A percentile compares a stretch with the other conserved stretches of the same genome.
Evolutionary conservation across 2,797 vertebrate species (phyloP).

Genomic region (Onychomys leucogaster): DNA sequence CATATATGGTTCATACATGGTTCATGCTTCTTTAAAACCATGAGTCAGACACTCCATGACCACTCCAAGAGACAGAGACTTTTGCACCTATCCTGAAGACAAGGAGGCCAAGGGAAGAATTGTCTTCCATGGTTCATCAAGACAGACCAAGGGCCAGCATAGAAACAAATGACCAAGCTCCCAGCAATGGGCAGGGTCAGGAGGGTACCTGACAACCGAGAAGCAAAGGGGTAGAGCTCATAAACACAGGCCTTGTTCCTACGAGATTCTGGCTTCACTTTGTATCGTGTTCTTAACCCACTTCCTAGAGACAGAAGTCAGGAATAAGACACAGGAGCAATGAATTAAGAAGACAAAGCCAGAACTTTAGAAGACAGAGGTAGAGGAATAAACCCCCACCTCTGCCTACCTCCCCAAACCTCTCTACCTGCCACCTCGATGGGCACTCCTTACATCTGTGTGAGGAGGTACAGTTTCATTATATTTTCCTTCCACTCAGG

Average conservation of each 20-base stretch:
- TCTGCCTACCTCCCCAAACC: slow-evolving; percentile 77
- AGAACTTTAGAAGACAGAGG: slow-evolving; percentile 68
- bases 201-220: neutral
- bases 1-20: no score
- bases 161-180: neutral
- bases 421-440: slow-evolving; percentile 81
- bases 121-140: fast-evolving
- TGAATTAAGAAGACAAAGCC: slow-evolving; percentile 36
- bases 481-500: slow-evolving; percentile 91
- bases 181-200: neutral
- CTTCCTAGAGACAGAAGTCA: neutral
- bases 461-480: slow-evolving; percentile 86
- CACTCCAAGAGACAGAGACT: neutral
- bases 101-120: neutral
- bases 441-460: slow-evolving; percentile 83
- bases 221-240: neutral
- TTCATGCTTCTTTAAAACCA: neutral
- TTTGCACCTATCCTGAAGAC: neutral
- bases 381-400: slow-evolving; percentile 40
- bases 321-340: neutral
- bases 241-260: neutral
- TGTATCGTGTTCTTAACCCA: neutral
- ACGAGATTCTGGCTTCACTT: neutral
- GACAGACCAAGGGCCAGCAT: neutral
- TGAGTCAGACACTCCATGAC: neutral